Evolutionary conservation across 2,113 vertebrate species (phyloP), one percentile per base, ranked within the genome.

Genomic region (Rhinolophus sinicus): DNA sequence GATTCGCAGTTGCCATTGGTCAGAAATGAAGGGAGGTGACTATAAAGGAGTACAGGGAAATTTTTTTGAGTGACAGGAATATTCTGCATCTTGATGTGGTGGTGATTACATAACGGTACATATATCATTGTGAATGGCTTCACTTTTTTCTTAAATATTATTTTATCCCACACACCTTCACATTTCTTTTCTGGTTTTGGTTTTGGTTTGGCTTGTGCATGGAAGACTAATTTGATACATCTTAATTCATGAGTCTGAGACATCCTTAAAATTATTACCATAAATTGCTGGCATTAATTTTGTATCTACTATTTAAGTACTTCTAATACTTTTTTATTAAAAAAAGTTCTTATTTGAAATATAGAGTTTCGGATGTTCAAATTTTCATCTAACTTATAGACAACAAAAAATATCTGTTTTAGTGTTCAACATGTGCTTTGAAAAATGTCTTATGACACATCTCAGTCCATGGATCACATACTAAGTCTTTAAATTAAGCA

Each of bases 231-330:
- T 65, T n/a, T 52, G 19, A 88, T 18, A n/a, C 67, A 84, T 95
- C 69, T 30, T 88, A 88, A 81, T 94, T 38, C 1, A 5, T n/a
- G 19, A 13, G 21, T 38, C 28, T 82, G 24, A 92, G 83, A 35
- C 35, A 72, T 62, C 52, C 38, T 3, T 87, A 24, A 96, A 97
- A 90, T 90, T 26, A 26, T 26, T 93, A 60, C 81, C 40, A 65
- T 62, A 72, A 95, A 89, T 50, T 50, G 47, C 47, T 75, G 3
- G 38, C 52, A 44, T 44, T 52, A 65, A 80, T 58, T 85, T 65
- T 19, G 11, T 84, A 15, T 35, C 65, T 81, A 21, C 4, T 80
- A 28, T 62, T 87, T 77, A 86, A 30, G 35, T n/a, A 62, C 1
- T 82, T 78, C 21, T 77, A 52, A 18, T 13, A 52, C 0, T 80